Evolutionary conservation across 2,888 invertebrate species (phyloP), one percentile per base, ranked within the genome.

Genomic region (Hypena proboscidalis): DNA sequence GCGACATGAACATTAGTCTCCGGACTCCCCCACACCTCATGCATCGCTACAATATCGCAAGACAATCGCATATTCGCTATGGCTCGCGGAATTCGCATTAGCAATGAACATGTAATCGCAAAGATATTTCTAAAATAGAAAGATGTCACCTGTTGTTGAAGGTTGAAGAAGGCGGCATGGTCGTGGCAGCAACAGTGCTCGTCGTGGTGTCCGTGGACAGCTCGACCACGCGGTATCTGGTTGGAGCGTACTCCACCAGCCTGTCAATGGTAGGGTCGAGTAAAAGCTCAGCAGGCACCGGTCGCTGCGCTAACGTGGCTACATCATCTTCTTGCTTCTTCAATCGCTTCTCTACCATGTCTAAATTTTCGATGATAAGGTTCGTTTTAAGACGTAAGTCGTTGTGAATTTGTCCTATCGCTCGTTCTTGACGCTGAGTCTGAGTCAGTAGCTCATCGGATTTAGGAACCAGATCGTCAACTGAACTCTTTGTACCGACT

Each of bases 311-410:
- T 35, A 96, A 80, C 1, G 94, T 93, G 1, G 95, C 95, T 0
- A 96, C 96, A 70, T 96, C 96, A 65, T 96, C 95, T 69, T 96
- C 96, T 67, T 97, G 97, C 70, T 97, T 96, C 80, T 95, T 96
- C 40, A 97, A 77, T 26, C 96, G 91, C 69, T 94, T 96, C 73
- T 97, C 96, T 1, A 97, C 96, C 92, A 96, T 95, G 73, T 96
- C 96, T 64, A 97, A 91, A 80, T 97, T 97, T 65, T 95, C 96
- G 37, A 97, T 97, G 35, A 97, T 97, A 62, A 96, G 93, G 82
- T 97, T 96, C 0, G 97, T 95, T 78, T 97, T 97, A 0, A 94
- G 90, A 54, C 95, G 92, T 22, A 97, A 84, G 75, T 97, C 97
- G 41, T 94, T 95, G 77, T 97, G 97, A 41, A 97, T 96, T 80